A percentile compares a stretch with the other conserved stretches of the same genome.
These are phyloP conservation scores for Platerodrilus igneus DNA, from an alignment of 2,888 invertebrate genomes.

Conservation along the genomic window DNA sequence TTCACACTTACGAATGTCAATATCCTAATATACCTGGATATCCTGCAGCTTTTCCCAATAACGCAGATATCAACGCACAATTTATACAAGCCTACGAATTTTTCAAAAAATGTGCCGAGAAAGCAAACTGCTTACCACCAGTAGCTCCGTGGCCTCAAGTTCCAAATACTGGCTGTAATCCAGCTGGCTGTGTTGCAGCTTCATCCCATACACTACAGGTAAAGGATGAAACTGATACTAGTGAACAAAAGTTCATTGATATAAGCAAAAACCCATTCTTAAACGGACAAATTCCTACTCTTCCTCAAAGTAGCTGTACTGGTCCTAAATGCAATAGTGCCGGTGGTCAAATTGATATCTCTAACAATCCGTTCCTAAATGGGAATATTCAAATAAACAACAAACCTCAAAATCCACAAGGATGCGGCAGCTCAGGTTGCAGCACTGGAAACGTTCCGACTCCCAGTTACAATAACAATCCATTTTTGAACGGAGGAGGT, in stretches of 20 bases:
- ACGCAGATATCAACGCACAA: conserved; percentile 55
- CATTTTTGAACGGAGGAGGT: no score
- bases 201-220: background rate
- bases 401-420: no score
- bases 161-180: background rate
- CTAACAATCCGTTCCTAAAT: no score
- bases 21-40: conserved; percentile 34
- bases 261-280: conserved; percentile 41
- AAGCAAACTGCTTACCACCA: conserved; percentile 34
- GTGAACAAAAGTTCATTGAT: conserved; percentile 23
- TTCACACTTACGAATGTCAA: conserved; percentile 37
- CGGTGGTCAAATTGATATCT: conserved; percentile 4
- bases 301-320: conserved; percentile 28
- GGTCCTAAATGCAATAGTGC: conserved; percentile 31
- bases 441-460: no score
- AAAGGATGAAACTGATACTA: background rate
- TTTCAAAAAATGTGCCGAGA: conserved; percentile 41
- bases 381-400: no score
- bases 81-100: conserved; percentile 51
- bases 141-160: conserved; percentile 8
- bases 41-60: no score
- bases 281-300: conserved; percentile 34
- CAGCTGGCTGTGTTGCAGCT: background rate
- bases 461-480: no score
- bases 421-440: background rate